Percentiles rank a stretch among this genome's conserved stretches.
Conservation (phyloP, 53 echinoderm and acorn worm genomes). For the Mesocentrotus franciscanus region DNA sequence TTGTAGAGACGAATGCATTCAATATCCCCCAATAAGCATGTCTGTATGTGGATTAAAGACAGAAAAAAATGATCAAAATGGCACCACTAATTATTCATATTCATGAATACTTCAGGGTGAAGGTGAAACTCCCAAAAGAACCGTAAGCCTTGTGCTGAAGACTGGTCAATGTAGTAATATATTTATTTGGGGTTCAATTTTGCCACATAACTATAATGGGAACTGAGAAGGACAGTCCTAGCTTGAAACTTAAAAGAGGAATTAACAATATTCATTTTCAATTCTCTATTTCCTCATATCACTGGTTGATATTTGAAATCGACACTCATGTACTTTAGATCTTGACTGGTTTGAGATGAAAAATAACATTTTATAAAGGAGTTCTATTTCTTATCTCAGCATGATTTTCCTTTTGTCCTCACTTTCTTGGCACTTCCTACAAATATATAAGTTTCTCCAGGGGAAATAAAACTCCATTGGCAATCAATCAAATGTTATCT, state of each 20-base stretch:
- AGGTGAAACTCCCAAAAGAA: too few relatives aligned
- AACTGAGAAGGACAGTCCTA: not conserved
- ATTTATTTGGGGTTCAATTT: not conserved
- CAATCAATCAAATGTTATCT: not conserved
- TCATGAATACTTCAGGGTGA: too few relatives aligned
- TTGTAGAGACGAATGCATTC: slow-evolving; percentile 47
- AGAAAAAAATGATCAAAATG: not conserved
- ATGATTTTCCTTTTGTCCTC: not conserved
- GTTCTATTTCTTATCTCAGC: not conserved
- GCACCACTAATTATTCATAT: not conserved
- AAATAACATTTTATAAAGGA: not conserved
- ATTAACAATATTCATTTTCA: not conserved
- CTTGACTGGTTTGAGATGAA: not conserved
- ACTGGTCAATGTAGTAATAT: not conserved
- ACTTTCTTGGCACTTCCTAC: not conserved
- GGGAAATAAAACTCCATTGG: not conserved
- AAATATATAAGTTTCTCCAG: not conserved
- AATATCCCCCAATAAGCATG: slow-evolving; percentile 6
- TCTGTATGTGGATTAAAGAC: slow-evolving; percentile 9
- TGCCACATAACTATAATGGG: not conserved
- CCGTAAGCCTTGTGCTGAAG: not conserved
- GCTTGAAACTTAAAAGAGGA: not conserved
- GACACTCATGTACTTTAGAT: not conserved
- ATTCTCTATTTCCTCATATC: not conserved
- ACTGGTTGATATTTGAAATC: not conserved